These are phyloP conservation scores for Sinhomidia bicolor DNA, from an alignment of 2,888 invertebrate genomes.

Conservation along the genomic window DNA sequence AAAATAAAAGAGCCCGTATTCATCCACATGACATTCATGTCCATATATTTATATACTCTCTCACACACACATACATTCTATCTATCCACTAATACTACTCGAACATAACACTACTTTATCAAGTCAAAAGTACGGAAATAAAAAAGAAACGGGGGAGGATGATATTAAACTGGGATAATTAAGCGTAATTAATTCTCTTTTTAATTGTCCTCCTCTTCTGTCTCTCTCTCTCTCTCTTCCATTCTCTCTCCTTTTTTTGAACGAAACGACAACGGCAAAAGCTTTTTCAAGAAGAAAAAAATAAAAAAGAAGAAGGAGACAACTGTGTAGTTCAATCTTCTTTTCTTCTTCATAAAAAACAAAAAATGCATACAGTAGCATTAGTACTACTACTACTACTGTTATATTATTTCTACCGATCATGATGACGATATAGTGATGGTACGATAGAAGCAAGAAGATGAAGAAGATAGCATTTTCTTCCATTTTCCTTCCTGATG, in stretches of 20 bases:
- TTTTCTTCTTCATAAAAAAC: not conserved
- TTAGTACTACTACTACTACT: no score
- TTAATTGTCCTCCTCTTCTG: slow-evolving; percentile 79
- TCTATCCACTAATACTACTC: not conserved
- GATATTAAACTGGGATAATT: slow-evolving; percentile 80
- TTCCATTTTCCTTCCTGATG: not conserved
- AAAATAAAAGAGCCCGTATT: not conserved
- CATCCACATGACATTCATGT: not conserved
- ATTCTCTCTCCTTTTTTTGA: no score
- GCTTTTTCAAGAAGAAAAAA: no score
- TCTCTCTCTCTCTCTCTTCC: slow-evolving; percentile 74
- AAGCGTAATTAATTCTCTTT: slow-evolving; percentile 80
- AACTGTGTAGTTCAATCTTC: not conserved
- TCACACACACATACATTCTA: no score
- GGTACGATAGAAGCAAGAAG: not conserved
- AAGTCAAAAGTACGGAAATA: slow-evolving; percentile 53
- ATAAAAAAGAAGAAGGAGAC: slow-evolving; percentile 11
- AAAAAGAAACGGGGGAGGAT: slow-evolving; percentile 74
- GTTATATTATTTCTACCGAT: not conserved
- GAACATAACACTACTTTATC: slow-evolving; percentile 5
- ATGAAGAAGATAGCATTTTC: not conserved
- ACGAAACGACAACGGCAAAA: not conserved
- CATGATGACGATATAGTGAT: slow-evolving; percentile 5
- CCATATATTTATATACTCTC: not conserved
- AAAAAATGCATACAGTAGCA: not conserved